Base-by-base conservation (phyloP, 2,888 invertebrate genomes). In the Drosophila kambysellisi region DNA sequence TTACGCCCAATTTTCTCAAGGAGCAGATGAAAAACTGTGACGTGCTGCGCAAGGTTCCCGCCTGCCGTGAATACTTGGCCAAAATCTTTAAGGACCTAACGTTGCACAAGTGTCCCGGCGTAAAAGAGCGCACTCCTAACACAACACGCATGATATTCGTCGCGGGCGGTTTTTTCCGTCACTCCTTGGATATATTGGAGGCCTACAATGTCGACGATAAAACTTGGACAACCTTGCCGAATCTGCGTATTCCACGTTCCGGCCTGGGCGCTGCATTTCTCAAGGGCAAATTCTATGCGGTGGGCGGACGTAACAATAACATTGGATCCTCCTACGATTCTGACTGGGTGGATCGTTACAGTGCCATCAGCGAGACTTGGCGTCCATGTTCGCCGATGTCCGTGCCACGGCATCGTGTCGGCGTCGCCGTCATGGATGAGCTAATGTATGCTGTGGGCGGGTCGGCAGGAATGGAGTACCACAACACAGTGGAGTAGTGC, bases 381-480 rank as follows among this genome's bases (percentile, higher is more conserved):
- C 94, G 97, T 35, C 96, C 97, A 0, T 97, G 98, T 92, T 96
- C 95, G 90, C 97, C 97, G 2, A 97, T 98, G 98, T 96, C 97
- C 15, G 96, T 96, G 53, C 96, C 98, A 0, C 94, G 98, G 56
- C 98, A 98, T 93, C 95, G 98, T 88, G 95, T 98, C 29, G 98
- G 98, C 9, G 98, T 98, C 6, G 98, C 97, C n/a, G 98, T 98
- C 12, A 97, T 98, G 96, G 98, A 98, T 90, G 97, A 97, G 32
- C 94, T 97, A 76, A 94, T 98, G 66, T 98, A 98, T 92, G 98
- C 98, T 5, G 97, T 98, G 0, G 98, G 98, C 0, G 98, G 98
- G 0, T 97, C 98, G 4, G 96, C 97, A 9, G 97, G 97, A 29
- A 95, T 96, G 6, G 96, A 96, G 86, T 97, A 97, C 92, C 98